Evolutionary conservation across 2,797 vertebrate species (phyloP).

Genomic region (Propithecus deckenii): DNA sequence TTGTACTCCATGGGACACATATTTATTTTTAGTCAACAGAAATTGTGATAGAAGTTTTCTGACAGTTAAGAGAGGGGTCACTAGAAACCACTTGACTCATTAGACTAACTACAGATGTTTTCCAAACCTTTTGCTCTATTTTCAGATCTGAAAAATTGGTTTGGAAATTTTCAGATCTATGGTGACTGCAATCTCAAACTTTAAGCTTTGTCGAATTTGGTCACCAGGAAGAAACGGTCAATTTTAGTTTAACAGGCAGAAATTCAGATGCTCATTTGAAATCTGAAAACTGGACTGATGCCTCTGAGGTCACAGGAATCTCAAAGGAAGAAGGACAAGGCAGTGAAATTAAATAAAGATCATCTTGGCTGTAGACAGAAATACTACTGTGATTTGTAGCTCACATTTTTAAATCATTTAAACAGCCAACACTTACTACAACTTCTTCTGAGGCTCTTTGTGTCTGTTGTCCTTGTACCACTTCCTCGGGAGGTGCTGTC

Average conservation of each 20-base stretch:
- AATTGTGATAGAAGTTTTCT: background rate
- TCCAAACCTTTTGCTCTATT: background rate
- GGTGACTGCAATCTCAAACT: background rate
- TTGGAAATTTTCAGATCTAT: background rate
- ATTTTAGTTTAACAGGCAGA: background rate
- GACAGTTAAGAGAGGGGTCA: background rate
- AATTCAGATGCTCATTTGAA: background rate
- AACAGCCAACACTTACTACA: background rate
- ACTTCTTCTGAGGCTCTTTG: background rate
- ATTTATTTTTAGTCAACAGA: constrained; percentile 41
- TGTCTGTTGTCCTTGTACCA: background rate
- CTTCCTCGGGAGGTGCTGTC: background rate
- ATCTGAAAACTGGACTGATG: background rate
- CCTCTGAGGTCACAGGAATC: background rate
- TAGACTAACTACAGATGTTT: background rate
- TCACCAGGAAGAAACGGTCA: background rate
- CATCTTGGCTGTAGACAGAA: background rate
- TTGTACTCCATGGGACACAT: background rate
- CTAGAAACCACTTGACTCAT: background rate
- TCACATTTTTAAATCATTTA: background rate
- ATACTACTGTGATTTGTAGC: background rate
- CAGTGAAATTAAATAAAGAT: background rate
- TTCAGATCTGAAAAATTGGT: constrained; percentile 3
- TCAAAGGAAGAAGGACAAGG: background rate
- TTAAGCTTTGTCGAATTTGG: background rate